Evolutionary conservation across 2,888 invertebrate genomes (phyloP), one percentile per base, ranked within the genome.

Genomic region (Tolmerus cingulatus): DNA sequence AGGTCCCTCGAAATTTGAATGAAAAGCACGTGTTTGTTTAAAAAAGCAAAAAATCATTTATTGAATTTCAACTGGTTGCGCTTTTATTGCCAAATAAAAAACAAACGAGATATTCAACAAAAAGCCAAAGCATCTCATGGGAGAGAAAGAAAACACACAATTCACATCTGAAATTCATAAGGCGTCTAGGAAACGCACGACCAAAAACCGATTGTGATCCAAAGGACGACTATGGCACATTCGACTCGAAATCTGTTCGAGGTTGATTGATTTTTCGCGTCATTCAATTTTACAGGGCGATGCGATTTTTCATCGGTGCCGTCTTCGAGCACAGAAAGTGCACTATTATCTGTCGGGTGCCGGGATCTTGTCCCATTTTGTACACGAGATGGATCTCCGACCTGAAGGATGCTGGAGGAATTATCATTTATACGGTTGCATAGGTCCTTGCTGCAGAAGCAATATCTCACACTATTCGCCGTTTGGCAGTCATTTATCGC

Each of bases 401-500:
- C 27, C 23, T 66, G 27, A 66, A 27, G 23, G 12, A 12, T 9
- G 23, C 27, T 66, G 23, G 19, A 12, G 23, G 19, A 12, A 27
- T 66, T 66, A 66, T 19, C 66, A 55, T 55, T 55, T 19, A n/a
- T 55, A 55, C 43, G 43, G 87, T 89, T 89, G 85, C 89, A 89
- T 76, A 89, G 87, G 87, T 89, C 87, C n/a, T 9, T 78, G 81
- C 55, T 87, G 86, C 89, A 89, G 78, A 88, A 89, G 87, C 89
- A 89, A 86, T 89, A 89, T 87, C 78, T 87, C n/a, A 89, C 87
- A 86, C 87, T 86, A 87, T 89, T 89, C 40, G 89, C 89, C 40
- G 82, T 89, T 88, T 89, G 87, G 82, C 89, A 89, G 85, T 89
- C 89, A 74, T 89, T 88, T 46, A 89, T 79, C 23, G 74, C 85